phyloP scores from a whole-genome alignment of 2,113 vertebrate genomes.

The Myiozetetes cayanensis region DNA sequence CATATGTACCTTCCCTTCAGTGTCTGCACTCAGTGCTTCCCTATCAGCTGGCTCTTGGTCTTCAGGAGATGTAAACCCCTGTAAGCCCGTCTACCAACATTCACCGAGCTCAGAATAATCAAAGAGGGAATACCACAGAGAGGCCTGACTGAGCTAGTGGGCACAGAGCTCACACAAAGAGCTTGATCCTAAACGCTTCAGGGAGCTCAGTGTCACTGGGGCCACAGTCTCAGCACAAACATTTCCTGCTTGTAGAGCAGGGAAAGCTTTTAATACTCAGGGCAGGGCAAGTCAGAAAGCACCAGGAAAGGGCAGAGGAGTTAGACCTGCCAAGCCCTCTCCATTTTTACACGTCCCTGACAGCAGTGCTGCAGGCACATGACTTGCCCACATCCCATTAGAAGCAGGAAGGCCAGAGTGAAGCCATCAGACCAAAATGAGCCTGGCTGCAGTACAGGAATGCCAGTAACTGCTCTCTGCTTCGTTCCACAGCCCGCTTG shows the following conservation, averaged over 20 bases:
- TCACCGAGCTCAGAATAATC: background rate
- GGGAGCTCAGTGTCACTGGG: background rate
- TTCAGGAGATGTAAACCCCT: background rate
- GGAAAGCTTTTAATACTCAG: background rate
- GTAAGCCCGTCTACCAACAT: background rate
- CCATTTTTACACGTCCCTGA: background rate
- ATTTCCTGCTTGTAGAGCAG: background rate
- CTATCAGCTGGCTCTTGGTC: background rate
- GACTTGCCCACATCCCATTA: background rate
- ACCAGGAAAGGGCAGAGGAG: background rate
- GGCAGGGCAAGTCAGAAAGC: background rate
- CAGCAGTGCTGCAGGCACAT: background rate
- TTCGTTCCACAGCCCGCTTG: rapidly evolving
- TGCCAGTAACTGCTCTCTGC: background rate
- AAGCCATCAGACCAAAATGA: background rate
- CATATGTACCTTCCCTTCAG: background rate
- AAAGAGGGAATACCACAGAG: background rate
- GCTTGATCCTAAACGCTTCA: background rate
- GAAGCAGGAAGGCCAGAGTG: background rate
- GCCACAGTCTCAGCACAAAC: background rate
- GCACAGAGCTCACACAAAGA: background rate
- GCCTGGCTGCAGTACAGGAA: background rate
- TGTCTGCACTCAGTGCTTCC: background rate
- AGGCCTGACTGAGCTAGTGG: background rate
- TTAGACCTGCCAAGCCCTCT: background rate